phyloP scores from a whole-genome alignment of 1,140 invertebrate species.

The Trachelipus rathkii region DNA sequence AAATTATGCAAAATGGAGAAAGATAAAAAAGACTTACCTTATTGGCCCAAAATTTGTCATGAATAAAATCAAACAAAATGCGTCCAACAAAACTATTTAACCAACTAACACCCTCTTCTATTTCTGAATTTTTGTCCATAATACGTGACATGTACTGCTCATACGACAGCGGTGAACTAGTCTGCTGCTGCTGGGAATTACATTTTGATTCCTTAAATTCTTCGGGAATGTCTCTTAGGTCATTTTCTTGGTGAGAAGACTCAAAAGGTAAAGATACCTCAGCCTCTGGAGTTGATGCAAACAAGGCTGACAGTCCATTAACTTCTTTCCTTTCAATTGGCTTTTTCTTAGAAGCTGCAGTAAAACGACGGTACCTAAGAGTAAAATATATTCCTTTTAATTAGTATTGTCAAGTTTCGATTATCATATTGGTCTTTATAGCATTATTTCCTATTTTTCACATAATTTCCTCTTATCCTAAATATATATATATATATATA shows the following conservation, averaged over 20 bases:
- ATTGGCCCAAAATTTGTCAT: slow-evolving; percentile 59
- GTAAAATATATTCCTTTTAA: slow-evolving; percentile 36
- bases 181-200: background rate
- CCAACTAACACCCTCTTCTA: slow-evolving; percentile 54
- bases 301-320: background rate
- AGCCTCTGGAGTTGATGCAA: background rate
- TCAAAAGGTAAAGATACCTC: slow-evolving; percentile 28
- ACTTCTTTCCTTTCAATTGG: background rate
- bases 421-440: no score
- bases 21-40: slow-evolving; percentile 49
- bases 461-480: no score
- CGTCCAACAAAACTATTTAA: slow-evolving; percentile 71
- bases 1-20: background rate
- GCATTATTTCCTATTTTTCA: no score
- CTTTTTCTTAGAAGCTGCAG: slow-evolving; percentile 36
- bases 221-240: slow-evolving; percentile 20
- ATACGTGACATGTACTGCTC: slow-evolving; percentile 41
- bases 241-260: slow-evolving; percentile 17
- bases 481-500: no score
- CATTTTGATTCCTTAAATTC: slow-evolving; percentile 21
- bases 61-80: slow-evolving; percentile 72
- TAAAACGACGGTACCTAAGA: slow-evolving; percentile 46
- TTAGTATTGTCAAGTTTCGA: slow-evolving; percentile 41
- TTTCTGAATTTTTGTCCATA: slow-evolving; percentile 22
- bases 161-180: slow-evolving; percentile 25